Percentiles rank a stretch among this genome's conserved stretches.
Evolutionary conservation across 2,113 vertebrate genomes (phyloP).

Genomic region (Gracilinanus agilis): DNA sequence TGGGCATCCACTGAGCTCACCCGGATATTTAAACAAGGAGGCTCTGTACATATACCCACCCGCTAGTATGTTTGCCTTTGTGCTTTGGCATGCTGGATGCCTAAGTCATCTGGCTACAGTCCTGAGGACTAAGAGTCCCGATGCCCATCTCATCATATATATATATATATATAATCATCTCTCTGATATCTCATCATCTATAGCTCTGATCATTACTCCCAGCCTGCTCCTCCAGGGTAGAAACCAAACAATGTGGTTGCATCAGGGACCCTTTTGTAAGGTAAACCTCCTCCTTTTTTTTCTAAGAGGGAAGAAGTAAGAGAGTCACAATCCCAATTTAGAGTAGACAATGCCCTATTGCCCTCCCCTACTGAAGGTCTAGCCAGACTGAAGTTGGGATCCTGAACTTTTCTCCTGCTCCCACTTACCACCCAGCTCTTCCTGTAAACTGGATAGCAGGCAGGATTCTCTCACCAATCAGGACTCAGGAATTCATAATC

Average conservation of each 20-base stretch:
- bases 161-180: too few relatives aligned
- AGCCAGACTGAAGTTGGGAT: not conserved
- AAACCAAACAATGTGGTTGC: not conserved
- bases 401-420: constrained; percentile 7
- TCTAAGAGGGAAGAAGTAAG: not conserved
- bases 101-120: not conserved
- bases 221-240: not conserved
- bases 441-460: not conserved
- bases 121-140: constrained; percentile 38
- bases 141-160: not conserved
- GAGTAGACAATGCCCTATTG: not conserved
- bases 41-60: not conserved
- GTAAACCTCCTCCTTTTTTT: not conserved
- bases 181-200: too few relatives aligned
- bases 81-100: not conserved
- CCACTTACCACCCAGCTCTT: constrained; percentile 3
- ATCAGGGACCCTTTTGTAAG: not conserved
- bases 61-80: constrained; percentile 17
- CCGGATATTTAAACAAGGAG: constrained; percentile 64
- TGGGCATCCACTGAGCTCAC: not conserved
- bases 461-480: not conserved
- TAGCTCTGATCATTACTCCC: not conserved
- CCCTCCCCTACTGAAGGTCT: not conserved
- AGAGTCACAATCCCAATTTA: not conserved
- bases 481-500: not conserved